Conservation (phyloP, 2,888 invertebrate species). For the Drosophila kambysellisi region DNA sequence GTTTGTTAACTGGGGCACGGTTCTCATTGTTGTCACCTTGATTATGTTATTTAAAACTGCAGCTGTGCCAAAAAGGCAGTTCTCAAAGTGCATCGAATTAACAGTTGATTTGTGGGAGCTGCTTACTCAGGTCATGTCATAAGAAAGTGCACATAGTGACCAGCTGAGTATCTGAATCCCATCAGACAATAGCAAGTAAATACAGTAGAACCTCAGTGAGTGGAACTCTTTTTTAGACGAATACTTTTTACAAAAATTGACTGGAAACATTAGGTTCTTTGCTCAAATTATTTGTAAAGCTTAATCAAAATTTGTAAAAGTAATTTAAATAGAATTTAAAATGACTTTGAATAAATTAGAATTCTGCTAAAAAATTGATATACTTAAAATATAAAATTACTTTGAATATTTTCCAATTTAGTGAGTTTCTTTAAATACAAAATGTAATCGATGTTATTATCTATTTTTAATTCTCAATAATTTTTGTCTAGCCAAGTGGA, state of each 20-base stretch:
- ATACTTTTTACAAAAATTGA: background rate
- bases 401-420: background rate
- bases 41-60: constrained; percentile 24
- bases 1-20: constrained; percentile 38
- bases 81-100: constrained; percentile 10
- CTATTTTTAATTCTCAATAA: background rate
- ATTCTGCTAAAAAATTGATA: accelerated
- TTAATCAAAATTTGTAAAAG: too few relatives aligned
- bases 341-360: background rate
- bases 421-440: background rate
- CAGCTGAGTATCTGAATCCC: constrained; percentile 1
- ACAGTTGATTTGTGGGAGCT: constrained; percentile 13
- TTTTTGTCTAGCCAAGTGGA: background rate
- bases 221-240: background rate
- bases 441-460: background rate
- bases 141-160: constrained; percentile 45
- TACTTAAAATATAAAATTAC: background rate
- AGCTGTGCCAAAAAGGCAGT: background rate
- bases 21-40: constrained; percentile 2
- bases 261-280: background rate
- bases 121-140: constrained; percentile 54
- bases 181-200: constrained; percentile 12
- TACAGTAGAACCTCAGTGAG: background rate
- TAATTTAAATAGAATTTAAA: background rate
- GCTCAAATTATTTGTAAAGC: background rate